Conservation (phyloP, 1,140 invertebrate species). For the Tenebrio molitor region DNA sequence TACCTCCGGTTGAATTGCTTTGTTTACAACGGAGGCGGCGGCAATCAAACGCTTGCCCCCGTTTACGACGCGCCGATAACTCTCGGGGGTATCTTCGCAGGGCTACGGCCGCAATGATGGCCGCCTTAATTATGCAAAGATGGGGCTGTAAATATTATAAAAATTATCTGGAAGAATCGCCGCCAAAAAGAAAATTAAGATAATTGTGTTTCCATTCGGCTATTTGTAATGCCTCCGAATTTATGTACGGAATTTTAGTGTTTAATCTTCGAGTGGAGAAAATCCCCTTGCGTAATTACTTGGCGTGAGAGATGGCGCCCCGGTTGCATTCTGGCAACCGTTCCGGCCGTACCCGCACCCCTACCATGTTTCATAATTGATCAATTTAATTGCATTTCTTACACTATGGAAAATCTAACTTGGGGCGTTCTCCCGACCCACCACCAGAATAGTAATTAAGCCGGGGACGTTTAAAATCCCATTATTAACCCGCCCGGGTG, state of each 20-base stretch:
- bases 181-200: slow-evolving; percentile 62
- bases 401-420: slow-evolving; percentile 44
- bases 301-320: slow-evolving; percentile 59
- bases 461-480: neutral
- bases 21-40: slow-evolving; percentile 12
- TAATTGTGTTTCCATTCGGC: slow-evolving; percentile 62
- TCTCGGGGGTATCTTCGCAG: slow-evolving; percentile 7
- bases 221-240: slow-evolving; percentile 61
- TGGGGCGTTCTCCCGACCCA: slow-evolving; percentile 13
- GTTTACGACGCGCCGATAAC: slow-evolving; percentile 24
- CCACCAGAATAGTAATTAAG: slow-evolving; percentile 37
- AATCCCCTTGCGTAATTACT: slow-evolving; percentile 63
- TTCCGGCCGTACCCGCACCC: slow-evolving; percentile 45
- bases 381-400: slow-evolving; percentile 56
- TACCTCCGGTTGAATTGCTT: slow-evolving; percentile 11
- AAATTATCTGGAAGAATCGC: slow-evolving; percentile 54
- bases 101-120: too few species aligned
- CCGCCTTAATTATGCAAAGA: slow-evolving; percentile 35
- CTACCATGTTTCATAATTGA: slow-evolving; percentile 52
- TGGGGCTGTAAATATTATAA: slow-evolving; percentile 50
- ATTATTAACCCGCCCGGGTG: neutral
- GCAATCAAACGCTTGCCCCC: slow-evolving; percentile 2
- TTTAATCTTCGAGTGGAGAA: slow-evolving; percentile 61
- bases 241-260: slow-evolving; percentile 62
- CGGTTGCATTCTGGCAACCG: slow-evolving; percentile 54